Base-by-base conservation (phyloP, 2,888 invertebrate species). In the Elysia crispata region DNA sequence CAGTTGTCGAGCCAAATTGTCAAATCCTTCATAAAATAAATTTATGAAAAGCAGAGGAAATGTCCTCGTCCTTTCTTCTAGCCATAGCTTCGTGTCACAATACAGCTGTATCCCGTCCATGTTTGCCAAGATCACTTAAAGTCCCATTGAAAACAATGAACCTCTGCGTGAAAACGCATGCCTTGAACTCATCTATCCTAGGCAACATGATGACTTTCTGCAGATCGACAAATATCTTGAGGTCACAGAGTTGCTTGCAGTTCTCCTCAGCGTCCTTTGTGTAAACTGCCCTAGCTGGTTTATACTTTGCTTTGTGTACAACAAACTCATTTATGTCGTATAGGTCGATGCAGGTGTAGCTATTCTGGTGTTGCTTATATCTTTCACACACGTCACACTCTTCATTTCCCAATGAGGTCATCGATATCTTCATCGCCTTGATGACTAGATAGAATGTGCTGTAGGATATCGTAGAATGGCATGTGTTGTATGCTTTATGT, bases 1-100 rank as follows among this genome's bases (percentile, higher is more conserved):
- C 70, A 70, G 70, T 70, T 70, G 49, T 70, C 70, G 3, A 30
- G n/a, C 70, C 70, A 70, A 3, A 70, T 70, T 20, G n/a, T 70
- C 11, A 70, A 8, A 3, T 6, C 33, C 5, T 70, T 30, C 33
- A 33, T 30, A n/a, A 6, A 23, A 70, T 28, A n/a, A 70, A 70
- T 33, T 31, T 70, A 33, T 70, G 70, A 41, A 28, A 70, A 5
- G 70, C 70, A 15, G 70, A 41, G 31, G 49, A 70, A 70, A 41
- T 30, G 30, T 31, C 49, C n/a, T 70, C 70, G 30, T 70, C 70
- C 33, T 70, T 70, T 30, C 70, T 23, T n/a, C 70, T 33, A 5
- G 70, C 33, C 5, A 33, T 70, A 6, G 28, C 70, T 23, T 70
- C 70, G 33, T 70, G 70, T 33, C 70, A 70, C 33, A 70, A 31